Percentiles rank a stretch among this genome's conserved stretches.
These are phyloP conservation scores for Eublepharis macularius DNA, from an alignment of 2,113 vertebrate genomes.

Conservation along the genomic window DNA sequence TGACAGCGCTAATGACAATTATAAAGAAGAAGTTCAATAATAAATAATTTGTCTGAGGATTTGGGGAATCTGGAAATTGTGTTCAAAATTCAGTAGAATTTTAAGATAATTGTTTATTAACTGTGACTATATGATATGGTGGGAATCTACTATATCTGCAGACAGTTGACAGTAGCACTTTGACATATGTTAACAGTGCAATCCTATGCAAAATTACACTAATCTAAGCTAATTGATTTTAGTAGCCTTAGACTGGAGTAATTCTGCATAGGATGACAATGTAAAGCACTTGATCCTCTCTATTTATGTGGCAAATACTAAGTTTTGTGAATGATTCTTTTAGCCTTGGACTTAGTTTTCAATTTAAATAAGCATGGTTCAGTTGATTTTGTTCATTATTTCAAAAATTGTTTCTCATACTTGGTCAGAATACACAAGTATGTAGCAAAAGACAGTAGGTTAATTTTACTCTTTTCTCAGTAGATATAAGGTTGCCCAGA, in stretches of 20 bases:
- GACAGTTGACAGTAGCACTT: background rate
- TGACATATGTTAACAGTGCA: background rate
- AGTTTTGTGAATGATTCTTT: background rate
- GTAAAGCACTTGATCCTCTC: no score
- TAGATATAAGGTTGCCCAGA: slow-evolving; percentile 62
- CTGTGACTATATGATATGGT: background rate
- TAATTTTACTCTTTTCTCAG: slow-evolving; percentile 56
- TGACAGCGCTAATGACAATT: background rate
- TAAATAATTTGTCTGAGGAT: background rate
- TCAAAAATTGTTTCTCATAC: slow-evolving; percentile 36
- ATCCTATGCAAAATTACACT: no score
- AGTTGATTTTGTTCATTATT: background rate
- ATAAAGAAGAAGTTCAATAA: background rate
- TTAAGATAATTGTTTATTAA: background rate
- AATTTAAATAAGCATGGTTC: background rate
- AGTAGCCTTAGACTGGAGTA: no score
- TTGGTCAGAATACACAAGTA: slow-evolving; percentile 42
- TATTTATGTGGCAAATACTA: no score
- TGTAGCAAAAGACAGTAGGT: slow-evolving; percentile 56
- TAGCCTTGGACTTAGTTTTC: background rate
- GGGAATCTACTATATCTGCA: background rate
- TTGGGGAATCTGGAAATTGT: background rate
- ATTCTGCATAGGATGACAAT: no score
- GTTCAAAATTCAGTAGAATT: background rate
- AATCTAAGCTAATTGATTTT: no score